Conservation (phyloP, 2,797 vertebrate genomes). For the Enteromius thamalakanensis region DNA sequence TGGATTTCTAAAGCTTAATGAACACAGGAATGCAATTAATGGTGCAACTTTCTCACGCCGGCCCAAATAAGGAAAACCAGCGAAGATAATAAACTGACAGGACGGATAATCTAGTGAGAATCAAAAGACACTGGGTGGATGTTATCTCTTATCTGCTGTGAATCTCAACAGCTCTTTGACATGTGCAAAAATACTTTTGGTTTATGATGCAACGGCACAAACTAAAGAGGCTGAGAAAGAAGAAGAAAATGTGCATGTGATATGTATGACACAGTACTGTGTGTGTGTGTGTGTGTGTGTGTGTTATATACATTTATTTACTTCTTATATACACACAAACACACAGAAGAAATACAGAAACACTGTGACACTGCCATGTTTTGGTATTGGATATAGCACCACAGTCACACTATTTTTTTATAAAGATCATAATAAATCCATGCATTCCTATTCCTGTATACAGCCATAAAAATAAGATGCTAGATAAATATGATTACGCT, state of each 20-base stretch:
- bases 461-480: not conserved
- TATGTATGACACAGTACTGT: too few relatives aligned
- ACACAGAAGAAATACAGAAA: too few relatives aligned
- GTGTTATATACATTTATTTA: too few relatives aligned
- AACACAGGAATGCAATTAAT: slow-evolving; percentile 19
- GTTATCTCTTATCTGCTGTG: not conserved
- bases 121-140: not conserved
- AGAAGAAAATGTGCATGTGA: not conserved
- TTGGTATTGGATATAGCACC: not conserved
- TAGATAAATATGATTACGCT: not conserved
- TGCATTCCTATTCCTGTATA: not conserved
- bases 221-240: not conserved
- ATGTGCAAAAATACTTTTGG: not conserved
- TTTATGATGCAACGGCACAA: slow-evolving; percentile 6
- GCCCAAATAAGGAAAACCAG: slow-evolving; percentile 3
- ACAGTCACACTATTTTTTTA: not conserved
- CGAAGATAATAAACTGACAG: not conserved
- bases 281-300: too few relatives aligned
- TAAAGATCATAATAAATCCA: not conserved
- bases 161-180: not conserved
- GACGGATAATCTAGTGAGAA: too few relatives aligned
- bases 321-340: too few relatives aligned
- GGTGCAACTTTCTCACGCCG: not conserved
- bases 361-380: not conserved
- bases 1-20: not conserved